These are phyloP conservation scores for Mactra quadrangularis DNA, from an alignment of 1,140 invertebrate genomes.

Conservation along the genomic window DNA sequence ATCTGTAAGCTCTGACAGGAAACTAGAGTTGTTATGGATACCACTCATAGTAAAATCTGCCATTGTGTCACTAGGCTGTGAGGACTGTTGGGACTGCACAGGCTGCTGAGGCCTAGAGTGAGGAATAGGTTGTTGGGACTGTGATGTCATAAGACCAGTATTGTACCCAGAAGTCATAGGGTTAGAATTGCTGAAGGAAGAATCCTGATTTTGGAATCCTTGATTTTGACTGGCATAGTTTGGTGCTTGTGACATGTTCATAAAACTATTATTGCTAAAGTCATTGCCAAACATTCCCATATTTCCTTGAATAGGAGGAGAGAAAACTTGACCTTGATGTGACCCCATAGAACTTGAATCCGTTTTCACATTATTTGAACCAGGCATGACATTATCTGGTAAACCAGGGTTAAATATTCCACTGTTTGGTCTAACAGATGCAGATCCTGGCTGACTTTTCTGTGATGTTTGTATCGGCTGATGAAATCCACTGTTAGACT, in stretches of 20 bases:
- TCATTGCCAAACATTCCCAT: not conserved
- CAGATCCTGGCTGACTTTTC: not conserved
- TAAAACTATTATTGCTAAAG: not conserved
- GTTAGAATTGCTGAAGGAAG: conserved; percentile 1
- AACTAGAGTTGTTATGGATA: conserved; percentile 57
- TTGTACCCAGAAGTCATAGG: not conserved
- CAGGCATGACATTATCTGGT: not conserved
- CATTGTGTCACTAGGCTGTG: conserved; percentile 25
- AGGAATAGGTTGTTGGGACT: not conserved
- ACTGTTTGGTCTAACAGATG: not conserved
- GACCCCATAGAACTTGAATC: not conserved
- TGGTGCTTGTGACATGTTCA: conserved; percentile 11
- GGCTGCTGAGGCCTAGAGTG: not conserved
- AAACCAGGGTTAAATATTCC: conserved; percentile 49
- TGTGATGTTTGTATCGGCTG: not conserved
- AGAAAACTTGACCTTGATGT: conserved; percentile 8
- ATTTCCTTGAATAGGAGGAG: not conserved
- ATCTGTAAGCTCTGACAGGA: conserved; percentile 55
- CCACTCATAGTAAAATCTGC: conserved; percentile 54
- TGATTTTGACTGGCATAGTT: not conserved
- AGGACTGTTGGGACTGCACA: too few relatives aligned
- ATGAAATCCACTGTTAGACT: conserved; percentile 10
- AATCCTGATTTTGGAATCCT: not conserved
- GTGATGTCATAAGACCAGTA: too few relatives aligned
- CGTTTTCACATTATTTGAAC: conserved; percentile 12